Percentiles rank a stretch among this genome's conserved stretches.
These are phyloP conservation scores for Callyntrura guangdongensis DNA, from an alignment of 2,888 invertebrate species.

Conservation along the genomic window DNA sequence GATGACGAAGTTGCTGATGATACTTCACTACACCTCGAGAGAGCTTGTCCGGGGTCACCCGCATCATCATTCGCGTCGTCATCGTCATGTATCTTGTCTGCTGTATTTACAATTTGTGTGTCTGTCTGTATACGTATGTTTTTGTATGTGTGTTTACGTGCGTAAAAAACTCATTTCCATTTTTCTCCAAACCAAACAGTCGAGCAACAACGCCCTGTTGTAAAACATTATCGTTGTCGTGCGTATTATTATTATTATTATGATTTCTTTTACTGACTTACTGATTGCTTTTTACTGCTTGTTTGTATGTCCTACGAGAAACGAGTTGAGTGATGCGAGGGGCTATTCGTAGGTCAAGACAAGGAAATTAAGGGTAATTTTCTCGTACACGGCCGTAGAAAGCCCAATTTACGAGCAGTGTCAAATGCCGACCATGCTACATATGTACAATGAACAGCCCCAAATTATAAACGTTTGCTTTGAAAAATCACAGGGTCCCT, in stretches of 20 bases:
- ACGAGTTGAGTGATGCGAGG: background rate
- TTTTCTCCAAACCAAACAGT: background rate
- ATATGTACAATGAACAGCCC: background rate
- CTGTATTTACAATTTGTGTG: background rate
- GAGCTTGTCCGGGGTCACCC: conserved; percentile 8
- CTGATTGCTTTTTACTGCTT: conserved; percentile 18
- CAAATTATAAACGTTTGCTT: background rate
- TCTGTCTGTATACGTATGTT: background rate
- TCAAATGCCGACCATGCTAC: background rate
- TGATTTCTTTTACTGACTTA: background rate
- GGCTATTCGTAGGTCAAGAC: no score
- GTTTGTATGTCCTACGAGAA: background rate
- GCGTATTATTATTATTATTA: background rate
- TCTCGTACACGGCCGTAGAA: background rate
- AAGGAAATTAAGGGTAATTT: no score
- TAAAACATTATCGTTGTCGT: conserved; percentile 31
- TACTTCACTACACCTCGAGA: no score
- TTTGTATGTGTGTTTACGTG: no score
- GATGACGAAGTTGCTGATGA: no score
- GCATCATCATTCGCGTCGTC: background rate
- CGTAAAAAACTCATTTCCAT: conserved; percentile 2
- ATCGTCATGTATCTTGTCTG: no score
- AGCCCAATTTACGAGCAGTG: background rate
- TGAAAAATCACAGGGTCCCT: no score
- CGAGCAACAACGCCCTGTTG: conserved; percentile 16